Base-by-base conservation (phyloP, 2,797 vertebrate genomes). In the Australoheros facetus region DNA sequence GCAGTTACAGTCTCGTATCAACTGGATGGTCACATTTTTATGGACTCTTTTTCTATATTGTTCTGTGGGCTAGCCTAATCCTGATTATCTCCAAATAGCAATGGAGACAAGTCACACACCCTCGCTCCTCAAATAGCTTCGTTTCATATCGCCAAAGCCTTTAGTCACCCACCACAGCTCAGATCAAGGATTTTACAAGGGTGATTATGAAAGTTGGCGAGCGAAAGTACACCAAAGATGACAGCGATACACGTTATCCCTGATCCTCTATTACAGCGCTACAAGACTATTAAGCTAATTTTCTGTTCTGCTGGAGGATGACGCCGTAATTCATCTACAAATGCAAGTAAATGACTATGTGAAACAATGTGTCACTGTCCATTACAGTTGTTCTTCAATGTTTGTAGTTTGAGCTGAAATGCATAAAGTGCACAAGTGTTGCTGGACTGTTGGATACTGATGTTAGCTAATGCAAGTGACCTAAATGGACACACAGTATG, bases 121-220 rank as follows among this genome's bases (percentile, higher is more conserved):
- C 78, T 74, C 59, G 64, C 79, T 87, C 84, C 78, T 71, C 78
- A 92, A 92, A 92, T 87, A 91, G 90, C 83, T 80, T 30, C 0
- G 1, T 84, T 88, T 85, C 45, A 85, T 80, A 85, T 86, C 85
- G 0, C 60, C 71, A 82, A 60, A 85, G 83, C 82, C 84, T 88
- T 84, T 87, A 89, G 93, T 93, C 91, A 86, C 83, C 82, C 85
- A 89, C 82, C 51, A 86, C 75, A 82, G 87, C 81, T 76, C 73
- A 88, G 83, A 91, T 92, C 66, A 79, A 75, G 73, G 83, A 64
- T 91, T 90, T 92, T 84, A 90, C 84, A 88, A 79, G 71, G 77
- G 39, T 85, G 82, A 92, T 92, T 90, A 91, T 86, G 58, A 88
- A 88, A 90, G 75, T 81, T 90, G 64, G 77, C 53, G 79, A 86